phyloP scores from a whole-genome alignment of 2,888 invertebrate species.

The Cylindroiulus punctatus region DNA sequence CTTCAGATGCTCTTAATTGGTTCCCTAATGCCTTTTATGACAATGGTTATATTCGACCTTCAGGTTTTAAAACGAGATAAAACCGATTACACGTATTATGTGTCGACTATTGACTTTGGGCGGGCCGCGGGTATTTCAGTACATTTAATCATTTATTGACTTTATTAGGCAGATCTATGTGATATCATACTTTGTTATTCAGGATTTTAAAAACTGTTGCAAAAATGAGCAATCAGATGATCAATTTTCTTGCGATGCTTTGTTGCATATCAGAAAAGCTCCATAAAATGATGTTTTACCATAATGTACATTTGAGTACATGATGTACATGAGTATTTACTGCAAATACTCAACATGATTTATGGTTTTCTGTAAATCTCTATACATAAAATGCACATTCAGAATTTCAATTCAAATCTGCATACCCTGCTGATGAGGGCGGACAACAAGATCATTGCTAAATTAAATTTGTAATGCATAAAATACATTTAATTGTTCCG shows the following conservation, averaged over 20 bases:
- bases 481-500: too few relatives aligned
- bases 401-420: too few relatives aligned
- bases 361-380: not conserved
- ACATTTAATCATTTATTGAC: not conserved
- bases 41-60: too few relatives aligned
- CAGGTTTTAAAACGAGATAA: not conserved
- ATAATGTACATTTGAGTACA: too few relatives aligned
- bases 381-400: not conserved
- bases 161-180: not conserved
- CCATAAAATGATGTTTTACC: not conserved
- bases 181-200: not conserved
- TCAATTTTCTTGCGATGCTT: not conserved
- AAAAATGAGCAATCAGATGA: not conserved
- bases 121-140: not conserved
- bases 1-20: not conserved
- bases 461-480: too few relatives aligned
- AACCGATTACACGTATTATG: not conserved
- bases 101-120: not conserved
- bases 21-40: too few relatives aligned
- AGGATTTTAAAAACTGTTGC: not conserved
- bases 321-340: too few relatives aligned
- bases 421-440: too few relatives aligned
- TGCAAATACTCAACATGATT: not conserved
- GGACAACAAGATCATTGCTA: too few relatives aligned
- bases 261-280: not conserved